These are phyloP conservation scores for Nyctibius bracteatus DNA, from an alignment of 2,113 vertebrate genomes.

Conservation along the genomic window DNA sequence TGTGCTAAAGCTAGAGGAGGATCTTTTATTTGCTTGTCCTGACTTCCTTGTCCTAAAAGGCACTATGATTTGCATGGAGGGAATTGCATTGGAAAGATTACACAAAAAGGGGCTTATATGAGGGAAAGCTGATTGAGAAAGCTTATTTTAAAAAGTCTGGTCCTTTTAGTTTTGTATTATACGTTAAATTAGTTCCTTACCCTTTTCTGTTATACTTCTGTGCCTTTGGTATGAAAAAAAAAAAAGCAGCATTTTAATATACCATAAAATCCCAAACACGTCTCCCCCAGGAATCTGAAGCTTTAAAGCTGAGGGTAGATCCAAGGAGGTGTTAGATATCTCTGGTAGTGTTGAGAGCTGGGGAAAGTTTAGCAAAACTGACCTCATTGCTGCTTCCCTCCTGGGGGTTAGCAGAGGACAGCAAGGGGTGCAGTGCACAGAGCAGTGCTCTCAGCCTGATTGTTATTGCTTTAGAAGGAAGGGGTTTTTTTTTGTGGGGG, in stretches of 20 bases:
- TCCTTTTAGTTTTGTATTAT: conserved; percentile 5
- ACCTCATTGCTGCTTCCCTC: not conserved
- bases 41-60: conserved; percentile 6
- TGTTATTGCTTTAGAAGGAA: not conserved
- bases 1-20: not conserved
- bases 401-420: not conserved
- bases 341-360: not conserved
- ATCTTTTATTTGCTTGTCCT: not conserved
- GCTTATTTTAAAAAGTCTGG: not conserved
- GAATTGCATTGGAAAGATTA: conserved; percentile 35
- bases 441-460: not conserved
- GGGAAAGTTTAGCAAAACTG: not conserved
- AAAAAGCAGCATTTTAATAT: not conserved
- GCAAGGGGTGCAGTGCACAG: not conserved
- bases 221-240: not conserved
- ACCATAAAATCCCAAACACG: not conserved
- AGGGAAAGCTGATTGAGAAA: conserved; percentile 35
- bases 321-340: not conserved
- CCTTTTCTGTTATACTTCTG: not conserved
- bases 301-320: not conserved
- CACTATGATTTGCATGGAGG: conserved; percentile 30
- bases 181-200: not conserved
- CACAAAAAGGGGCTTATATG: conserved; percentile 2
- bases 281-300: not conserved
- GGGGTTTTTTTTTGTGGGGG: not conserved